Percentiles rank a stretch among this genome's conserved stretches.
These are phyloP conservation scores for Anseranas semipalmata DNA, from an alignment of 2,113 vertebrate genomes.

Conservation along the genomic window DNA sequence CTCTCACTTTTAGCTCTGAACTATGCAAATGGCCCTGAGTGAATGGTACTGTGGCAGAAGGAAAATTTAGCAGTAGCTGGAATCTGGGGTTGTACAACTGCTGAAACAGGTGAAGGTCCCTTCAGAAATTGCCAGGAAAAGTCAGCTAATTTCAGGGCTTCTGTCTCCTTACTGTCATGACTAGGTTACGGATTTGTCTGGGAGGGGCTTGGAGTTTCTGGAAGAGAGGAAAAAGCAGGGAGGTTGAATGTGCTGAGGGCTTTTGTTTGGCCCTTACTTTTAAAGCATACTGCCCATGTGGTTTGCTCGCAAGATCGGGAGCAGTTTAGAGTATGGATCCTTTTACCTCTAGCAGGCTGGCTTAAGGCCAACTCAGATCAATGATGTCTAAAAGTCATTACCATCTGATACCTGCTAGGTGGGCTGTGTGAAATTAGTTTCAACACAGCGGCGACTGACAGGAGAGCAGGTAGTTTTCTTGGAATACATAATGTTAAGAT, in stretches of 20 bases:
- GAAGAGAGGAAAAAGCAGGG: background rate
- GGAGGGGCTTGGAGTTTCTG: background rate
- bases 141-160: conserved; percentile 28
- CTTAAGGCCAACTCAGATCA: conserved; percentile 40
- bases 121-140: conserved; percentile 10
- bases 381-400: conserved; percentile 42
- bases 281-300: background rate
- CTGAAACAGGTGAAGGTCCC: conserved; percentile 7
- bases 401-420: conserved; percentile 35
- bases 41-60: background rate
- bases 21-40: background rate
- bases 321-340: background rate
- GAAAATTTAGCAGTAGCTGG: background rate
- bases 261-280: conserved; percentile 27
- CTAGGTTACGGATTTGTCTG: background rate
- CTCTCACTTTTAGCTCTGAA: background rate
- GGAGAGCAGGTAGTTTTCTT: conserved; percentile 41
- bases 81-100: background rate
- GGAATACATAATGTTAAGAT: conserved; percentile 25
- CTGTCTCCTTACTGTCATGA: background rate
- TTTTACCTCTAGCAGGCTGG: conserved; percentile 1
- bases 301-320: background rate
- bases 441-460: conserved; percentile 17
- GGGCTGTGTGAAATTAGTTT: conserved; percentile 40
- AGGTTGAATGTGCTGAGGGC: background rate